These are phyloP conservation scores for Speoplatyrhinus poulsoni DNA, from an alignment of 2,113 vertebrate species.

Conservation along the genomic window DNA sequence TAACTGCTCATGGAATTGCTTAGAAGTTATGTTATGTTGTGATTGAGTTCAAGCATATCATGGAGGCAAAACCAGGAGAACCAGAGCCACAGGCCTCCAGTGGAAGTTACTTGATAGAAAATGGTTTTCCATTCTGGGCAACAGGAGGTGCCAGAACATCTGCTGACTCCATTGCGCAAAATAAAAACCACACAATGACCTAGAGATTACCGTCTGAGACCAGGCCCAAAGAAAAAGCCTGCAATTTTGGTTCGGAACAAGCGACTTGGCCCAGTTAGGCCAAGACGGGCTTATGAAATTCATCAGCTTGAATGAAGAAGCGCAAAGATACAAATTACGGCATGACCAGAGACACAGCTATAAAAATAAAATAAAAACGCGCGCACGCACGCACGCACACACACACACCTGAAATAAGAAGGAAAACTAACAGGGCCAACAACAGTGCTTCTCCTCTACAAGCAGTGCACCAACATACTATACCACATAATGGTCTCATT, in stretches of 20 bases:
- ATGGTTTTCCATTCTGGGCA: constrained; percentile 5
- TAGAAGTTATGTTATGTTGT: too few species aligned
- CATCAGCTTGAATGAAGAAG: constrained; percentile 22
- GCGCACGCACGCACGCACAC: too few species aligned
- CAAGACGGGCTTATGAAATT: neutral
- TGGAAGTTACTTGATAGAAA: neutral
- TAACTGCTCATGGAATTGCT: neutral
- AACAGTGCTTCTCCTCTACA: too few species aligned
- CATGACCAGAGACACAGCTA: constrained; percentile 3
- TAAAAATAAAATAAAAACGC: neutral
- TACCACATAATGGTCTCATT: neutral
- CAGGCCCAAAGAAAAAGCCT: constrained; percentile 27
- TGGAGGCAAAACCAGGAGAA: neutral
- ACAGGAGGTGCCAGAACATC: constrained; percentile 31
- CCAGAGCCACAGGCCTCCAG: neutral
- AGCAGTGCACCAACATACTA: too few species aligned
- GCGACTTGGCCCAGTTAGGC: constrained; percentile 19
- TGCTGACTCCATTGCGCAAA: constrained; percentile 31
- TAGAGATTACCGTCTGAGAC: constrained; percentile 26
- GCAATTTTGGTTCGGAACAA: constrained; percentile 39
- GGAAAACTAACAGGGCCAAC: too few species aligned
- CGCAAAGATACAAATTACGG: constrained; percentile 12
- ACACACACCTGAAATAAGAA: too few species aligned
- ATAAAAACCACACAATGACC: constrained; percentile 38
- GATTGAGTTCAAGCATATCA: neutral